Percentiles rank a stretch among this genome's conserved stretches.
Evolutionary conservation across 2,888 invertebrate genomes (phyloP).

Genomic region (Drosophila subsilvestris): DNA sequence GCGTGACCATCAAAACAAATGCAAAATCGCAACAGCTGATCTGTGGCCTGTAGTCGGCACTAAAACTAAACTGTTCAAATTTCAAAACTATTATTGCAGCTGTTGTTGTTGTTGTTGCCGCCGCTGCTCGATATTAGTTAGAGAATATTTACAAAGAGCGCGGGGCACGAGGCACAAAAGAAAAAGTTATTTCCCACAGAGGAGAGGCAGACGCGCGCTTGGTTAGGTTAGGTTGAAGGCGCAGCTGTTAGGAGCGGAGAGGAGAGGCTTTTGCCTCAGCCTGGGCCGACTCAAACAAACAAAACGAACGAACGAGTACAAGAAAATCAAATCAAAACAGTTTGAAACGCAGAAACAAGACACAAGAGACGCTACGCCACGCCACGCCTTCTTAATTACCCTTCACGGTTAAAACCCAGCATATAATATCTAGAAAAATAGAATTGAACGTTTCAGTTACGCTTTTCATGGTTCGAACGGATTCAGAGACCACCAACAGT

Average conservation of each 20-base stretch:
- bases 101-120: constrained; percentile 11
- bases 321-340: constrained; percentile 47
- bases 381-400: constrained; percentile 79
- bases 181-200: constrained; percentile 17
- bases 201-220: constrained; percentile 4
- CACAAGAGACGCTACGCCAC: constrained; percentile 2
- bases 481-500: constrained; percentile 60
- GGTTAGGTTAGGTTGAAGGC: constrained; percentile 25
- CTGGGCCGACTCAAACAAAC: constrained; percentile 22
- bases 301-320: constrained; percentile 36
- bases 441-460: constrained; percentile 72
- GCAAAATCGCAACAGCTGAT: constrained; percentile 31
- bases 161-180: constrained; percentile 24
- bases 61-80: constrained; percentile 22
- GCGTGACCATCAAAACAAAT: constrained; percentile 29
- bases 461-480: constrained; percentile 29
- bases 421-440: constrained; percentile 84
- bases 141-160: constrained; percentile 28
- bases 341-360: constrained; percentile 40
- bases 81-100: constrained; percentile 22
- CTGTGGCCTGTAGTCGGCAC: constrained; percentile 30
- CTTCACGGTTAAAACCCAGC: constrained; percentile 84
- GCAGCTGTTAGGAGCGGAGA: constrained; percentile 6
- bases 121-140: constrained; percentile 14
- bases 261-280: background rate